Percentiles rank a stretch among this genome's conserved stretches.
phyloP scores from a whole-genome alignment of 2,113 vertebrate species.

The Castor canadensis region DNA sequence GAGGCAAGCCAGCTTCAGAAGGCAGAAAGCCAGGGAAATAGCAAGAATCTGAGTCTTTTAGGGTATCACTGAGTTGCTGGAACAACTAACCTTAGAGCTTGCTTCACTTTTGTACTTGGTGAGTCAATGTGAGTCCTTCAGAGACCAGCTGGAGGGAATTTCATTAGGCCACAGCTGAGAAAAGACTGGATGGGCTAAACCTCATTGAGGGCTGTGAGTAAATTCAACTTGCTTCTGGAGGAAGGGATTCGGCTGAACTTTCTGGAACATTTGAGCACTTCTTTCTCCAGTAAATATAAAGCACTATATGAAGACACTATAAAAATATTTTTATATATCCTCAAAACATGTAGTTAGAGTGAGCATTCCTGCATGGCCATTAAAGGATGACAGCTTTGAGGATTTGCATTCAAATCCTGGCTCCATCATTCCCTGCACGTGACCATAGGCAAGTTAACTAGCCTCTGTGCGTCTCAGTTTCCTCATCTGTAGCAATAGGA shows the following conservation, averaged over 20 bases:
- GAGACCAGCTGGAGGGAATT: background rate
- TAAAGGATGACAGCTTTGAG: background rate
- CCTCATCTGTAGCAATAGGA: background rate
- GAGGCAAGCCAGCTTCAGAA: background rate
- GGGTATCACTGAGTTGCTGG: background rate
- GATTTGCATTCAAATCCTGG: background rate
- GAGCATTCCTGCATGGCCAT: background rate
- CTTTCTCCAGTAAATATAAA: background rate
- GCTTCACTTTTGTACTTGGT: background rate
- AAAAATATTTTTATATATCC: background rate
- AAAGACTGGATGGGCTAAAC: background rate
- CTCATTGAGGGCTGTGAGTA: background rate
- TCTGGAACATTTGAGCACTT: background rate
- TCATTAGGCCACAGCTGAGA: background rate
- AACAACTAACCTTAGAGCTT: background rate
- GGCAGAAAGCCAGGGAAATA: background rate
- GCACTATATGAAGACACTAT: background rate
- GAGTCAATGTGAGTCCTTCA: background rate
- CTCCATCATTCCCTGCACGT: background rate
- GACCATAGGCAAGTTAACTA: background rate
- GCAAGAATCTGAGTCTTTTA: background rate
- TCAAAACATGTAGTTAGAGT: background rate
- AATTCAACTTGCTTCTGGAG: background rate
- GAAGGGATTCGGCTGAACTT: background rate
- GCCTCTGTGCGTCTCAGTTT: background rate